Evolutionary conservation across 1,140 invertebrate genomes (phyloP).

Genomic region (Plodia interpunctella): DNA sequence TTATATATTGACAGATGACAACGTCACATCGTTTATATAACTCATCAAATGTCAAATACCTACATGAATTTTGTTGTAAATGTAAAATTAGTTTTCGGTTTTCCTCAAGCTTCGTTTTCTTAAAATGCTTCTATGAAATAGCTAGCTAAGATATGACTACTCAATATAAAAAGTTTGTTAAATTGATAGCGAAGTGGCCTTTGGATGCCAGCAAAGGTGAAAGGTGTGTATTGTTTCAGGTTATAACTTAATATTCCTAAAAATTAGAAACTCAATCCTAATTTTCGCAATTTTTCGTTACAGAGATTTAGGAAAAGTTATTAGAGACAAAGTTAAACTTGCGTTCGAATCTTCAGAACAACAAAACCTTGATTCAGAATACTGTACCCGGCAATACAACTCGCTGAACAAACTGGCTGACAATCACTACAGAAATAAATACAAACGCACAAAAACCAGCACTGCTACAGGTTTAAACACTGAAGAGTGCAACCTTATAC

Average conservation of each 20-base stretch:
- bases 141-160: constrained; percentile 74
- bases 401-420: constrained; percentile 83
- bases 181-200: constrained; percentile 88
- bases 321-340: constrained; percentile 82
- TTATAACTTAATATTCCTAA: constrained; percentile 14
- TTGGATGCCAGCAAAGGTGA: constrained; percentile 84
- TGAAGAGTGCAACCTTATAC: constrained; percentile 83
- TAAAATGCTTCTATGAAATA: neutral
- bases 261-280: too few relatives aligned
- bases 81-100: too few relatives aligned
- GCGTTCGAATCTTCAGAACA: constrained; percentile 81
- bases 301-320: constrained; percentile 87
- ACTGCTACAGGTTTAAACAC: constrained; percentile 83
- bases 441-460: constrained; percentile 76
- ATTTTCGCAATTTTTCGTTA: neutral
- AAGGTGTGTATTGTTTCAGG: constrained; percentile 77
- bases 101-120: too few relatives aligned
- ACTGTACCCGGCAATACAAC: constrained; percentile 82
- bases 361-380: constrained; percentile 73
- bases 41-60: too few relatives aligned
- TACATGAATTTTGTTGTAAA: neutral
- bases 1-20: too few relatives aligned
- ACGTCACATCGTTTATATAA: neutral
- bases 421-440: constrained; percentile 83
- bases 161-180: constrained; percentile 84